phyloP scores from a whole-genome alignment of 2,888 invertebrate genomes.

The Galeruca laticollis region DNA sequence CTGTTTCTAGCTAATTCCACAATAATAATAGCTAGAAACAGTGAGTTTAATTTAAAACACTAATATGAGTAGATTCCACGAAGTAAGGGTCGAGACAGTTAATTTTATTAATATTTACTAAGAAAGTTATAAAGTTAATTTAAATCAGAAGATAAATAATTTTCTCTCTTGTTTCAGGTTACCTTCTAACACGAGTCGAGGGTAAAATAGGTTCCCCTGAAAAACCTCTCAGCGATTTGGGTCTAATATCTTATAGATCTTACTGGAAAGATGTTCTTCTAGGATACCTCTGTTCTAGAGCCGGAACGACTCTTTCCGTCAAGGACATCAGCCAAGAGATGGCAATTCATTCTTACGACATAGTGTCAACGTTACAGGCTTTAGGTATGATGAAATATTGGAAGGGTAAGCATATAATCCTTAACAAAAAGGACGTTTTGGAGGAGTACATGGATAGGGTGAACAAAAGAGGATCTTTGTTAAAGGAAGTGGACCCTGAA shows the following conservation, averaged over 20 bases:
- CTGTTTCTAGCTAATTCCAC: no score
- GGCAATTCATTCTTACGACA: slow-evolving; percentile 97
- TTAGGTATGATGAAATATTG: slow-evolving; percentile 98
- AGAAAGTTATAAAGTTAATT: no score
- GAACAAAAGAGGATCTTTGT: slow-evolving; percentile 78
- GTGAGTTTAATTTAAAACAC: no score
- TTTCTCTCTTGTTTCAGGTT: slow-evolving; percentile 77
- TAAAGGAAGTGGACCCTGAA: slow-evolving; percentile 88
- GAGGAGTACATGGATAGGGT: slow-evolving; percentile 92
- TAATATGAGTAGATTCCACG: no score
- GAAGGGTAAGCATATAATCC: slow-evolving; percentile 94
- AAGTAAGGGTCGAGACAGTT: no score
- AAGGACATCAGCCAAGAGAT: slow-evolving; percentile 92
- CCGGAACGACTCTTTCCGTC: slow-evolving; percentile 90
- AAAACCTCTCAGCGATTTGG: slow-evolving; percentile 96
- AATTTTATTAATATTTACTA: no score
- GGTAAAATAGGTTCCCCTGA: slow-evolving; percentile 99
- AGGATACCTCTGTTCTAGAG: slow-evolving; percentile 89
- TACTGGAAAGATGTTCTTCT: slow-evolving; percentile 99
- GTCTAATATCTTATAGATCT: slow-evolving; percentile 95
- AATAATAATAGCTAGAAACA: no score
- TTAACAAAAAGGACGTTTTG: slow-evolving; percentile 94
- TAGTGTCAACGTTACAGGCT: slow-evolving; percentile 91
- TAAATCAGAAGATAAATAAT: no score
- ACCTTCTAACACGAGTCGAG: slow-evolving; percentile 94